Evolutionary conservation across 2,797 vertebrate genomes (phyloP), one percentile per base, ranked within the genome.

Genomic region (Falco peregrinus): DNA sequence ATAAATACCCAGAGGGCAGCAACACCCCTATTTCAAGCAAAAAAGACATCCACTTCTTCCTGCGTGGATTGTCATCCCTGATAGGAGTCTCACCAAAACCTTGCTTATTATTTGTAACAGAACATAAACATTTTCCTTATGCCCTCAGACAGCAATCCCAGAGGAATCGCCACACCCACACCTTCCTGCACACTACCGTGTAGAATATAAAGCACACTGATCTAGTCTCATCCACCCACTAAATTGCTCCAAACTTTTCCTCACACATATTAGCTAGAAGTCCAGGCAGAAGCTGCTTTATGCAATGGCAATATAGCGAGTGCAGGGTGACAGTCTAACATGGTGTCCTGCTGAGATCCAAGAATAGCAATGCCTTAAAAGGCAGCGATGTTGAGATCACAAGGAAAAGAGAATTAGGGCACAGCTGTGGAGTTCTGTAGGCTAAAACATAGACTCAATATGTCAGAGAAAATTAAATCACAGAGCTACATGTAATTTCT

Each of bases 391-490:
- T 97, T 97, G 98, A 98, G 97, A 98, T 98, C 98, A 98, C 97
- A 98, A 97, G 84, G 94, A 98, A 68, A 98, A 98, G 97, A 98
- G 98, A 99, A 99, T 98, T 98, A 99, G 99, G 98, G 97, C 98
- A 99, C 98, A 99, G 98, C 98, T 99, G 98, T 98, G 98, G 98
- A 98, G 94, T 98, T 99, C 99, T 98, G 98, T 98, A 98, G 98
- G 99, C 98, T 98, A 99, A 98, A 98, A 98, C 98, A 98, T 97
- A 99, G 97, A 99, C 98, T 99, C 98, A 98, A 98, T 99, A 98
- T 99, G 98, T 99, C 99, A 98, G 94, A 97, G 91, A 97, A 98
- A 97, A 99, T 99, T 98, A 99, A 98, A 98, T 99, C 99, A 99
- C 91, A 92, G 64, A 80, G 88, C 95, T 95, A 93, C 96, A 92